A percentile compares a stretch with the other conserved stretches of the same genome.
Conservation (phyloP, 2,888 invertebrate genomes). For the Megaustenia siamemsis region DNA sequence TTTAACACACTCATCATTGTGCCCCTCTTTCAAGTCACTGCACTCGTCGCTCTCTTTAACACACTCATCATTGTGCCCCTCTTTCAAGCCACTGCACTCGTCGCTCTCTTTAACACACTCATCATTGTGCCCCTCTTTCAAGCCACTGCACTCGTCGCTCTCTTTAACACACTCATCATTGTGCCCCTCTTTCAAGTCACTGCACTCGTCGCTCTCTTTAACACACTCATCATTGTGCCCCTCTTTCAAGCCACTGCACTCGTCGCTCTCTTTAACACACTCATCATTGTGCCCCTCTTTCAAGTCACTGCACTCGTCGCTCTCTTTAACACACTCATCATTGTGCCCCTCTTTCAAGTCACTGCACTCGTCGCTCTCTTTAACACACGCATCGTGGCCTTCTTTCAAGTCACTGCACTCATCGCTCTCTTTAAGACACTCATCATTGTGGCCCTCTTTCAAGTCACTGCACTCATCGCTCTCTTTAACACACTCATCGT, state of each 20-base stretch:
- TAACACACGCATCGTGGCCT: background rate
- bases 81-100: background rate
- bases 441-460: background rate
- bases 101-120: background rate
- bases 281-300: background rate
- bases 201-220: background rate
- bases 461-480: background rate
- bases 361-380: background rate
- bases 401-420: background rate
- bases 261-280: background rate
- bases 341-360: background rate
- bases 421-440: background rate
- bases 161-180: too few species aligned
- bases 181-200: background rate
- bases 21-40: background rate
- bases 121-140: background rate
- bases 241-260: background rate
- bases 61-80: background rate
- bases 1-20: too few species aligned
- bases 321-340: background rate
- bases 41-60: too few species aligned
- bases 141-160: background rate
- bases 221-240: constrained; percentile 3
- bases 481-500: background rate
- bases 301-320: background rate